Evolutionary conservation across 2,888 invertebrate species (phyloP).

Genomic region (Microctonus hyperodae): DNA sequence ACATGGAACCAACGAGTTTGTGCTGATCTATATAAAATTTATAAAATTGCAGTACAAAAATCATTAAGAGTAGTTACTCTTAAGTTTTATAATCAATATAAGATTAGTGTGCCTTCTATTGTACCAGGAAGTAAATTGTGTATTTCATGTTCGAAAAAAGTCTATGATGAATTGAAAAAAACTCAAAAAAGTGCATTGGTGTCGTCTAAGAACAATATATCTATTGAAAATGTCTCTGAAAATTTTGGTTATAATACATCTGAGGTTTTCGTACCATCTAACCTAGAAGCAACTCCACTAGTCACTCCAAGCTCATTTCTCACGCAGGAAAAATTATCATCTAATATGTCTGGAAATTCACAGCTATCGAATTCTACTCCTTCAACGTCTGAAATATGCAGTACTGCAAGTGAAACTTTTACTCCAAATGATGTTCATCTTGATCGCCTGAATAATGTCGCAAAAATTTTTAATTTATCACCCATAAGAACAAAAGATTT

Average conservation of each 20-base stretch:
- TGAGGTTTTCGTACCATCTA: not conserved
- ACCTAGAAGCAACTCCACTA: not conserved
- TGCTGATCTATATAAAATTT: not conserved
- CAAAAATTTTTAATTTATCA: not conserved
- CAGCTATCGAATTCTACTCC: not conserved
- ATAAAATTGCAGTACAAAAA: not conserved
- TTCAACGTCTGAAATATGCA: not conserved
- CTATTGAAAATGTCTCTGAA: not conserved
- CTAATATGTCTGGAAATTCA: not conserved
- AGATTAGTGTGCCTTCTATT: conserved; percentile 1
- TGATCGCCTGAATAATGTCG: not conserved
- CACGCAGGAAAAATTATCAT: not conserved
- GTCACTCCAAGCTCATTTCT: not conserved
- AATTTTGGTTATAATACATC: not conserved
- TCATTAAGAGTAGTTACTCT: conserved; percentile 1
- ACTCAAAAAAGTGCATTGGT: not conserved
- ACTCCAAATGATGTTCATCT: not conserved
- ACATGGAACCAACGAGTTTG: not conserved
- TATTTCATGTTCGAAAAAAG: not conserved
- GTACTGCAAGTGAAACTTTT: not conserved
- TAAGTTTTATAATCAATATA: not conserved
- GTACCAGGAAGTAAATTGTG: conserved; percentile 1
- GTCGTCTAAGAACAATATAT: too few relatives aligned
- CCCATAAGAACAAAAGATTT: too few relatives aligned
- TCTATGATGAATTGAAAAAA: not conserved